A percentile compares a stretch with the other conserved stretches of the same genome.
phyloP scores from a whole-genome alignment of 2,888 invertebrate genomes.

The Malthinus seriepunctatus region DNA sequence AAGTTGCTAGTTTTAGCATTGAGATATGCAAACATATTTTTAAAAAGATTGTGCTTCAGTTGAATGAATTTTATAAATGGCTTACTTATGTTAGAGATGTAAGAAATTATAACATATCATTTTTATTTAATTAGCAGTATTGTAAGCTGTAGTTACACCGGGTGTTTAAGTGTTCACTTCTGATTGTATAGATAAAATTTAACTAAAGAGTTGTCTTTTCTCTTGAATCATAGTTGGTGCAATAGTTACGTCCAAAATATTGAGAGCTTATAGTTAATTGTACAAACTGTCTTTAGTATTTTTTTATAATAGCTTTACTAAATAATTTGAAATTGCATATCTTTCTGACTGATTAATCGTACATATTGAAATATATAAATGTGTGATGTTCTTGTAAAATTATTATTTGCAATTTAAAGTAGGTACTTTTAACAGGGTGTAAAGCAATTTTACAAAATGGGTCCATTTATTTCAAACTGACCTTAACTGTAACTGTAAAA shows the following conservation, averaged over 20 bases:
- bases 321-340: conserved; percentile 23
- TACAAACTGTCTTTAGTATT: conserved; percentile 17
- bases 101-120: conserved; percentile 7
- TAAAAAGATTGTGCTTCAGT: too few species aligned
- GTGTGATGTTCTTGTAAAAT: conserved; percentile 20
- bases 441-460: conserved; percentile 11
- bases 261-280: conserved; percentile 17
- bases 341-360: conserved; percentile 26
- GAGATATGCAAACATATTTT: too few species aligned
- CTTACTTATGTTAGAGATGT: not conserved
- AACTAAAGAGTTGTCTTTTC: not conserved
- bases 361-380: conserved; percentile 13
- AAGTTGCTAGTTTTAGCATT: too few species aligned
- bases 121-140: conserved; percentile 11
- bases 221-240: conserved; percentile 9
- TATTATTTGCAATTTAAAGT: conserved; percentile 7
- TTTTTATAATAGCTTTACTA: conserved; percentile 7
- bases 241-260: conserved; percentile 23
- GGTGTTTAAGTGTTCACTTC: conserved; percentile 17
- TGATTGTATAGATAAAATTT: conserved; percentile 5
- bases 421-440: conserved; percentile 15
- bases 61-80: too few species aligned
- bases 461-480: conserved; percentile 13
- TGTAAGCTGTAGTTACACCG: conserved; percentile 8
- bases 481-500: not conserved